Evolutionary conservation across 2,888 invertebrate species (phyloP).

Genomic region (Parapristionchus giblindavisi): DNA sequence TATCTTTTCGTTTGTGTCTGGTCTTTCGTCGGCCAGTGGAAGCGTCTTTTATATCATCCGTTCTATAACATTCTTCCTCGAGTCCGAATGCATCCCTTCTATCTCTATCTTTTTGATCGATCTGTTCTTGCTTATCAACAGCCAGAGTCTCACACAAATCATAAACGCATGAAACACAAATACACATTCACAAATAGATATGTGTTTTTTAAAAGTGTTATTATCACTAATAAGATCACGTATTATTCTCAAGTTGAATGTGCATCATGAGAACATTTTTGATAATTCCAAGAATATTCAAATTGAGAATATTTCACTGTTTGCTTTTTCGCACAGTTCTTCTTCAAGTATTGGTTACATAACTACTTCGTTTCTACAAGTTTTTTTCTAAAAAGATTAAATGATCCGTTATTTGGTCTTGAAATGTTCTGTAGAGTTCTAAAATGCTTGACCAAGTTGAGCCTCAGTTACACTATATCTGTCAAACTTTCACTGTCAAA

Average conservation of each 20-base stretch:
- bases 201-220: neutral
- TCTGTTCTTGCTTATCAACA: slow-evolving; percentile 23
- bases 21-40: neutral
- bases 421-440: too few species aligned
- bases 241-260: neutral
- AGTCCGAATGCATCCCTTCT: slow-evolving; percentile 21
- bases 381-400: too few species aligned
- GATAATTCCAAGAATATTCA: too few species aligned
- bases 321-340: too few species aligned
- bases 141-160: too few species aligned
- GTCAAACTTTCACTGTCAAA: slow-evolving; percentile 1
- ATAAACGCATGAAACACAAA: too few species aligned
- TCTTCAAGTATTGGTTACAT: too few species aligned
- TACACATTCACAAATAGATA: neutral
- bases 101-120: neutral
- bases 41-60: neutral
- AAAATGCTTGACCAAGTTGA: too few species aligned
- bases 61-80: neutral
- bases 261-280: too few species aligned
- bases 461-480: neutral
- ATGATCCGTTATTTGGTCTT: too few species aligned
- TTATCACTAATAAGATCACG: neutral
- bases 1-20: neutral
- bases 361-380: too few species aligned
- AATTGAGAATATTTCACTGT: neutral